These are phyloP conservation scores for Acrobasis suavella DNA, from an alignment of 2,888 invertebrate genomes.

Conservation along the genomic window DNA sequence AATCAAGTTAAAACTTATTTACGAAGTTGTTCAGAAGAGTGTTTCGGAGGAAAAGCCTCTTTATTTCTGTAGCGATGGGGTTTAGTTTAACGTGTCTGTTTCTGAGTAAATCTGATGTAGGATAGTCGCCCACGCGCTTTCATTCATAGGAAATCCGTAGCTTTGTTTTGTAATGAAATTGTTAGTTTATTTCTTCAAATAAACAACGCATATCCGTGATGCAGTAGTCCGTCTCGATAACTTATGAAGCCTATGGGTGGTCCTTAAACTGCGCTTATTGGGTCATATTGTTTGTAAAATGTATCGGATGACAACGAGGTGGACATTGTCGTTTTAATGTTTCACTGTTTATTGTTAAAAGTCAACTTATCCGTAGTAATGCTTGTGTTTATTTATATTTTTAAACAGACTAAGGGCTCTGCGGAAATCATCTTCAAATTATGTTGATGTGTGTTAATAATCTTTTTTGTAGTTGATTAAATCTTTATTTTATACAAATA, in stretches of 20 bases:
- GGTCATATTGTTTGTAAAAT: conserved; percentile 36
- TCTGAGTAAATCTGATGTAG: conserved; percentile 49
- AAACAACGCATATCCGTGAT: conserved; percentile 57
- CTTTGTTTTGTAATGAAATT: conserved; percentile 78
- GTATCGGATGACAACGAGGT: conserved; percentile 19
- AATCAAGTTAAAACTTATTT: conserved; percentile 40
- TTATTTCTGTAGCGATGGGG: conserved; percentile 36
- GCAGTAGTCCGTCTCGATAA: conserved; percentile 45
- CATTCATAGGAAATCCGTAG: conserved; percentile 70
- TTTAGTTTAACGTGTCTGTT: conserved; percentile 36
- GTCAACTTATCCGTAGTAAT: neutral
- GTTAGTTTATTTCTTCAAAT: conserved; percentile 72
- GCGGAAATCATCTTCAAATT: too few relatives aligned
- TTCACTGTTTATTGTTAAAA: conserved; percentile 15
- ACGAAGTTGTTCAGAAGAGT: neutral
- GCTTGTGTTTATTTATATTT: conserved; percentile 3
- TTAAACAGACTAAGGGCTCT: neutral
- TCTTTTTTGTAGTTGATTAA: too few relatives aligned
- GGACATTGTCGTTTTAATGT: conserved; percentile 16
- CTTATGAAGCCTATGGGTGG: conserved; percentile 57
- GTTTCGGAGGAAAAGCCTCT: conserved; percentile 37
- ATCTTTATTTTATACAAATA: too few relatives aligned
- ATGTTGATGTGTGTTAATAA: too few relatives aligned
- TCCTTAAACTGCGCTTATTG: conserved; percentile 49
- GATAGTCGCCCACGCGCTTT: conserved; percentile 74